Conservation (phyloP, 2,113 vertebrate genomes). For the Bufo bufo region DNA sequence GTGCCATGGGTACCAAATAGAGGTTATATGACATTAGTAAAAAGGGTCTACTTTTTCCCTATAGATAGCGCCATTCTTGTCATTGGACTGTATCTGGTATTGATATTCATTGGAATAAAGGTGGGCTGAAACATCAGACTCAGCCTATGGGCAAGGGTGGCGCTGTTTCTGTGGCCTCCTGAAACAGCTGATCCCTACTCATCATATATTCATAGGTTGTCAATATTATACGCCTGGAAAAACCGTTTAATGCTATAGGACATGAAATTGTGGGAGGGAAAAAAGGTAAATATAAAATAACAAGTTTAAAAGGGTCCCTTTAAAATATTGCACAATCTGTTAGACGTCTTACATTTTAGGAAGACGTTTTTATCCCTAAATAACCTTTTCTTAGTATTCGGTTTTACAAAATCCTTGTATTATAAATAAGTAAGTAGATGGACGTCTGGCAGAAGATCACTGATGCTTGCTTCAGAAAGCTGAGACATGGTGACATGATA, state of each 20-base stretch:
- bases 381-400: conserved; percentile 16
- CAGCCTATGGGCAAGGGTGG: not conserved
- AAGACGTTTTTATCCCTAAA: conserved; percentile 6
- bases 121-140: not conserved
- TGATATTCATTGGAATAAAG: too few species aligned
- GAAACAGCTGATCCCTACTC: too few species aligned
- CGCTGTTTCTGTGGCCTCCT: not conserved
- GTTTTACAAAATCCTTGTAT: conserved; percentile 21
- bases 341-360: not conserved
- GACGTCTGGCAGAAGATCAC: conserved; percentile 15
- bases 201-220: too few species aligned
- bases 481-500: conserved; percentile 14
- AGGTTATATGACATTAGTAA: too few species aligned
- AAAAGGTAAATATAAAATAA: not conserved
- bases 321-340: too few species aligned
- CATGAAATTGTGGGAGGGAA: not conserved
- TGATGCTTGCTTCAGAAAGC: conserved; percentile 18
- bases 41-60: too few species aligned
- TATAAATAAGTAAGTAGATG: conserved; percentile 45
- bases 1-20: too few species aligned
- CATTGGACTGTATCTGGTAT: not conserved
- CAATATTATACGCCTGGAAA: too few species aligned
- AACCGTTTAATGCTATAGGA: not conserved
- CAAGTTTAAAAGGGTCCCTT: not conserved
- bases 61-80: too few species aligned